Evolutionary conservation across 1,140 invertebrate genomes (phyloP).

Genomic region (Calycopis cecrops): DNA sequence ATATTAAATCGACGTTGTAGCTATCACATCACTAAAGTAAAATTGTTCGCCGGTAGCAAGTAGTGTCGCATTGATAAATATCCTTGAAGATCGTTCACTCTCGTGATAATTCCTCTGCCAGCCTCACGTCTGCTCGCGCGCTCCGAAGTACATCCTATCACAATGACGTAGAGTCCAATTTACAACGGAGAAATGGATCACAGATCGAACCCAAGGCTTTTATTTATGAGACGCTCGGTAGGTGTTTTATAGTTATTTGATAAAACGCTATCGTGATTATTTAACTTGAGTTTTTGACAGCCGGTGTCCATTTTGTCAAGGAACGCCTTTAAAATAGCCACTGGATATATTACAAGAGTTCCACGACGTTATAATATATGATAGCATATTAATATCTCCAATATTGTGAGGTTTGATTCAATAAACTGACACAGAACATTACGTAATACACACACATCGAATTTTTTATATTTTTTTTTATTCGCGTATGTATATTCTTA

Average conservation of each 20-base stretch:
- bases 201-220: slow-evolving; percentile 36
- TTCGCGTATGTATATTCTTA: too few species aligned
- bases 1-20: neutral
- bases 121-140: slow-evolving; percentile 41
- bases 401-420: slow-evolving; percentile 37
- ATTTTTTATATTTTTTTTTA: too few species aligned
- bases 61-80: slow-evolving; percentile 72
- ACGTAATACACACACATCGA: too few species aligned
- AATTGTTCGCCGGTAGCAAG: slow-evolving; percentile 65
- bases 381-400: slow-evolving; percentile 36
- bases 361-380: neutral
- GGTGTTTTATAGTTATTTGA: slow-evolving; percentile 72
- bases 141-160: slow-evolving; percentile 32
- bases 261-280: slow-evolving; percentile 71
- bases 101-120: slow-evolving; percentile 65
- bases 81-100: slow-evolving; percentile 68
- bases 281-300: slow-evolving; percentile 59
- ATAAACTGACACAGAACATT: slow-evolving; percentile 9
- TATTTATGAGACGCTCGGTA: slow-evolving; percentile 64
- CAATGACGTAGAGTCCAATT: slow-evolving; percentile 30
- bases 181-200: slow-evolving; percentile 9
- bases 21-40: slow-evolving; percentile 30
- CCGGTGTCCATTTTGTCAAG: slow-evolving; percentile 53
- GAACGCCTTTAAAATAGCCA: slow-evolving; percentile 44
- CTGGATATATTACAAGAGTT: slow-evolving; percentile 36